A percentile compares a stretch with the other conserved stretches of the same genome.
Conservation (phyloP, 2,113 vertebrate genomes). For the Suricata suricatta region DNA sequence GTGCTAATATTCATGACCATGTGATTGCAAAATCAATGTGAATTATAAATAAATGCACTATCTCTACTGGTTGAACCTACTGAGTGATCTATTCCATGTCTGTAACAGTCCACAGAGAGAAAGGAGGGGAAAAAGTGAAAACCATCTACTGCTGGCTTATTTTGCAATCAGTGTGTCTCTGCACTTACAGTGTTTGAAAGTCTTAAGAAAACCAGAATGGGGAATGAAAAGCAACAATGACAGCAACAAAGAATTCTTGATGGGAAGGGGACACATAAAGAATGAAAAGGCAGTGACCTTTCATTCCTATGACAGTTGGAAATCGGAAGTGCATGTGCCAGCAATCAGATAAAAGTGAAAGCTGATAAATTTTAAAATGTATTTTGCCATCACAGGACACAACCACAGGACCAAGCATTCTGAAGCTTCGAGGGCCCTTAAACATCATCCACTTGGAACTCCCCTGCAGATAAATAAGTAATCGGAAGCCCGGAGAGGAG, state of each 20-base stretch:
- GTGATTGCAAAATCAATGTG: not conserved
- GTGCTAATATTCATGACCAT: not conserved
- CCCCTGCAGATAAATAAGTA: not conserved
- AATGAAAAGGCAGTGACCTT: not conserved
- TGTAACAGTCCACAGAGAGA: not conserved
- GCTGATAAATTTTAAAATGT: not conserved
- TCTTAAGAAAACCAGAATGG: not conserved
- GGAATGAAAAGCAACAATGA: not conserved
- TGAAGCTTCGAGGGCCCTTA: constrained; percentile 6
- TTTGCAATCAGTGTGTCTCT: not conserved
- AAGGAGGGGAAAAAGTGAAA: not conserved
- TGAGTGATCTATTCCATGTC: not conserved
- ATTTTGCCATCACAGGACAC: constrained; percentile 19
- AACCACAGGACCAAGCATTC: not conserved
- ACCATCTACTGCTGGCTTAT: not conserved
- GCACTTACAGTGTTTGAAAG: not conserved
- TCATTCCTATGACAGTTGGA: not conserved
- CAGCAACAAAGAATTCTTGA: not conserved
- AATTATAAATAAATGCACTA: not conserved
- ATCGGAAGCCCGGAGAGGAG: not conserved
- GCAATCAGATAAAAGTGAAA: not conserved
- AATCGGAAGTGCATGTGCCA: not conserved
- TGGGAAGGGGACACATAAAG: not conserved
- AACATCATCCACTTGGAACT: constrained; percentile 32
- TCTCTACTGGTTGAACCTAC: not conserved